phyloP scores from a whole-genome alignment of 1,140 invertebrate genomes.

The Bombus confusus region DNA sequence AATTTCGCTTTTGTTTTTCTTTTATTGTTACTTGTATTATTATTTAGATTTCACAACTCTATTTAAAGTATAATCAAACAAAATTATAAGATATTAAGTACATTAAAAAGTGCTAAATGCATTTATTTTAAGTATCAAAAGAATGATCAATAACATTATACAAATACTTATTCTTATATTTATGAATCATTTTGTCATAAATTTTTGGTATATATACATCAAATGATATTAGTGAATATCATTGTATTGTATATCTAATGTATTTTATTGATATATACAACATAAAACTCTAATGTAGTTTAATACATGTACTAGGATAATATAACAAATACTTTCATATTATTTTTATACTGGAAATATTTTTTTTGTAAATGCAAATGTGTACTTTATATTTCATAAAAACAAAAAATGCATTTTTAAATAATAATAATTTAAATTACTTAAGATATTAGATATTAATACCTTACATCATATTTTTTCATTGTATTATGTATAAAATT shows the following conservation, averaged over 20 bases:
- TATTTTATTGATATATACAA: neutral
- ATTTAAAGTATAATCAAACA: neutral
- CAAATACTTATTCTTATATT: constrained; percentile 16
- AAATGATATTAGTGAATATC: constrained; percentile 25
- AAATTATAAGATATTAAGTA: neutral
- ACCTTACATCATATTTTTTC: neutral
- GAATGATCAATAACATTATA: too few relatives aligned
- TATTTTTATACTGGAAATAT: constrained; percentile 14
- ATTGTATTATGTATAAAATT: neutral
- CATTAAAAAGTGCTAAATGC: too few relatives aligned
- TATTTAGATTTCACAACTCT: neutral
- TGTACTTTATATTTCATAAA: constrained; percentile 6
- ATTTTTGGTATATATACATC: constrained; percentile 51
- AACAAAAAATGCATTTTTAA: neutral
- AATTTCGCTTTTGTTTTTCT: neutral
- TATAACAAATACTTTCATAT: constrained; percentile 36
- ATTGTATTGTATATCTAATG: neutral
- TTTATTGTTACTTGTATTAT: neutral
- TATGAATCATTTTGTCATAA: constrained; percentile 51
- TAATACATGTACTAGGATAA: constrained; percentile 24
- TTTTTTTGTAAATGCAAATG: neutral
- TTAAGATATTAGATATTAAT: neutral
- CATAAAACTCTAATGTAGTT: neutral
- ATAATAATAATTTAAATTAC: neutral
- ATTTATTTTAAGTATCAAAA: too few relatives aligned